Evolutionary conservation across 1,140 invertebrate genomes (phyloP).

Genomic region (Neodiprion lecontei): DNA sequence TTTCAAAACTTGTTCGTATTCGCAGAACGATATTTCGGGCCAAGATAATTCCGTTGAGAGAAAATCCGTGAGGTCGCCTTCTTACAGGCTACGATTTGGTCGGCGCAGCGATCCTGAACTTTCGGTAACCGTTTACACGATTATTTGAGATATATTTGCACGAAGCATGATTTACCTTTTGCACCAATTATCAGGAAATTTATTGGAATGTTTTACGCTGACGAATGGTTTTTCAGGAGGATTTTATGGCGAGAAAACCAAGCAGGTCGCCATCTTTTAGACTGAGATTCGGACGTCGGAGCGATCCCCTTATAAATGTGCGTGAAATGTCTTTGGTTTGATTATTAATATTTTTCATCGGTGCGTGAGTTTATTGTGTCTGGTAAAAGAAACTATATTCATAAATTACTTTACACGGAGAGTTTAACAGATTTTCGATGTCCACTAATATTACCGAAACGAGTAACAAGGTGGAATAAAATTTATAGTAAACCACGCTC

Average conservation of each 20-base stretch:
- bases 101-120: constrained; percentile 1
- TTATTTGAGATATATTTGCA: not conserved
- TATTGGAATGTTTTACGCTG: not conserved
- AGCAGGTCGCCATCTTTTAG: not conserved
- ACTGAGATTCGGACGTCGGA: not conserved
- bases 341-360: too few species aligned
- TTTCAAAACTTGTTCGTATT: not conserved
- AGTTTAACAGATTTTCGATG: too few species aligned
- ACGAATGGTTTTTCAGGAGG: not conserved
- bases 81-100: constrained; percentile 4
- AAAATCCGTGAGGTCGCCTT: constrained; percentile 1
- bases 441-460: too few species aligned
- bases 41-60: not conserved
- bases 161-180: not conserved
- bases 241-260: not conserved
- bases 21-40: not conserved
- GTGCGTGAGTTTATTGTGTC: too few species aligned
- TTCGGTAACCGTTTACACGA: not conserved
- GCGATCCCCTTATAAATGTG: not conserved
- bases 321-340: not conserved
- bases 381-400: too few species aligned
- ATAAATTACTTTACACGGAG: too few species aligned
- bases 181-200: not conserved
- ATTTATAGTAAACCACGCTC: too few species aligned
- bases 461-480: too few species aligned